A percentile compares a stretch with the other conserved stretches of the same genome.
These are phyloP conservation scores for Cyanoramphus novaezelandiae DNA, from an alignment of 2,113 vertebrate genomes.

Conservation along the genomic window DNA sequence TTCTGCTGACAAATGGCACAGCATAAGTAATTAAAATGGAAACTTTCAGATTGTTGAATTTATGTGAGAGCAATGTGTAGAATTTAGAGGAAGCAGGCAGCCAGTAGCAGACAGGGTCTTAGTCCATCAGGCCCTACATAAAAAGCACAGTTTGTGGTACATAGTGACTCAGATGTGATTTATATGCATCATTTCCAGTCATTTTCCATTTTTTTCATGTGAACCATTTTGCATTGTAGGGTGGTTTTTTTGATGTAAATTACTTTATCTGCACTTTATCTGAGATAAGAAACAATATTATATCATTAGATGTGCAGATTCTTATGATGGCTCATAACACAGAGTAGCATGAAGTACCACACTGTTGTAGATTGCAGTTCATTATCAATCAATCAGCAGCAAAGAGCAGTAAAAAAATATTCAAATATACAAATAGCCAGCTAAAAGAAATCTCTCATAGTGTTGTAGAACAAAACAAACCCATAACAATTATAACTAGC, in stretches of 20 bases:
- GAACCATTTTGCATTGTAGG: not conserved
- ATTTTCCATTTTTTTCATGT: not conserved
- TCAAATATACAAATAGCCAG: not conserved
- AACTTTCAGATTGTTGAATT: not conserved
- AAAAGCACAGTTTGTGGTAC: not conserved
- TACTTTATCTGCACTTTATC: not conserved
- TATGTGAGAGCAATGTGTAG: not conserved
- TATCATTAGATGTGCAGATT: not conserved
- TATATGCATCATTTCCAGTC: not conserved
- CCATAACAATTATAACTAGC: not conserved
- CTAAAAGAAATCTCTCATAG: not conserved
- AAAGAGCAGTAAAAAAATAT: not conserved
- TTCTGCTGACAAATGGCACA: not conserved
- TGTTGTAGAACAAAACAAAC: not conserved
- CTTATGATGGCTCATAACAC: not conserved
- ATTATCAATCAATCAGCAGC: not conserved
- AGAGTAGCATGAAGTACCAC: not conserved
- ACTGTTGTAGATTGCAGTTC: not conserved
- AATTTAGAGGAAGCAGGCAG: not conserved
- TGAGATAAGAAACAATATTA: not conserved
- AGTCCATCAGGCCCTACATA: not conserved
- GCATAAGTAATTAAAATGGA: not conserved
- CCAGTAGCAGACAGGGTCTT: not conserved
- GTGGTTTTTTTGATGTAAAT: not conserved
- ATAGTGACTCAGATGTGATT: not conserved